Conservation (phyloP, 2,888 invertebrate genomes). For the Anticlea derivata region DNA sequence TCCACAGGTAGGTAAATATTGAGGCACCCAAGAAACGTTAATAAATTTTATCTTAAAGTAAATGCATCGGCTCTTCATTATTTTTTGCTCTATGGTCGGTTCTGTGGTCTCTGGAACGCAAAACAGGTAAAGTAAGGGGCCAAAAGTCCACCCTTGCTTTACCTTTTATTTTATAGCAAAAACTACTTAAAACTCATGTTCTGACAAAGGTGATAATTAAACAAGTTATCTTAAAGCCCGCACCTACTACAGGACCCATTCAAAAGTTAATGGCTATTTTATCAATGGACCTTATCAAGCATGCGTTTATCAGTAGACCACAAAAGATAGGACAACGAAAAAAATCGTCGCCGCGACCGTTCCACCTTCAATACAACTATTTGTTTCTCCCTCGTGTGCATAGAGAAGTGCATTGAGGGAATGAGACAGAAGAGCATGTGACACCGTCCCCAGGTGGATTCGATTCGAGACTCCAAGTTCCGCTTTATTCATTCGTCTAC, state of each 20-base stretch:
- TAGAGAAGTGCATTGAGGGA: slow-evolving; percentile 33
- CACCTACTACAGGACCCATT: slow-evolving; percentile 35
- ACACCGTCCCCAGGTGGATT: slow-evolving; percentile 71
- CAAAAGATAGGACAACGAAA: slow-evolving; percentile 69
- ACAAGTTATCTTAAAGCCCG: slow-evolving; percentile 31
- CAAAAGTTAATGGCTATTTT: slow-evolving; percentile 51
- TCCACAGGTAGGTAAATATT: too few species aligned
- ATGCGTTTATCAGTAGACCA: slow-evolving; percentile 59
- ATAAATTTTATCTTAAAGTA: neutral
- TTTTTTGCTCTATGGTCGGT: neutral
- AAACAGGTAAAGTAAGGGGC: slow-evolving; percentile 13
- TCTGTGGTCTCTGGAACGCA: neutral
- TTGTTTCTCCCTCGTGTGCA: slow-evolving; percentile 42
- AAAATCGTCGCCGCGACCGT: slow-evolving; percentile 57
- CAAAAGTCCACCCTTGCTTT: neutral
- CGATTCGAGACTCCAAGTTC: too few species aligned
- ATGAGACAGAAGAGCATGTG: slow-evolving; percentile 53
- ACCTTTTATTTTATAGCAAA: slow-evolving; percentile 15
- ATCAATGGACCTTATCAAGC: slow-evolving; percentile 61
- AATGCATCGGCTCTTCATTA: neutral
- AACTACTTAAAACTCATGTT: slow-evolving; percentile 13
- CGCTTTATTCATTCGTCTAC: slow-evolving; percentile 76
- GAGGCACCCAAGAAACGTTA: neutral
- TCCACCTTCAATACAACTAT: slow-evolving; percentile 65
- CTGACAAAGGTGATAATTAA: slow-evolving; percentile 25